Conservation (phyloP, 1,140 invertebrate genomes). For the Nasonia giraulti region DNA sequence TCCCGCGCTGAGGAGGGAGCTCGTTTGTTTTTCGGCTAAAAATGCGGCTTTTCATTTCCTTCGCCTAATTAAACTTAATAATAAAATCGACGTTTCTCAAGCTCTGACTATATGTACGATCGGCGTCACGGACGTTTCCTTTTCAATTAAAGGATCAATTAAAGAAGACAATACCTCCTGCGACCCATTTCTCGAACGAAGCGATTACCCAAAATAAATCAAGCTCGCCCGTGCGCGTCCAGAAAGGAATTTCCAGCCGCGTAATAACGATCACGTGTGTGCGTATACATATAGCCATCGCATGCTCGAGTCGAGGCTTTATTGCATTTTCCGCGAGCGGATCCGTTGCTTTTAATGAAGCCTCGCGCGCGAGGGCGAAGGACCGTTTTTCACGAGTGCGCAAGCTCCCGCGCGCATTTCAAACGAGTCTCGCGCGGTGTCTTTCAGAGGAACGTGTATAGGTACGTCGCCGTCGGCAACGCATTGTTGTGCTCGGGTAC, state of each 20-base stretch:
- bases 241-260: background rate
- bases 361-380: background rate
- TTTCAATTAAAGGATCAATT: background rate
- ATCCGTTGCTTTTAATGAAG: background rate
- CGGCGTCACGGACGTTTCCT: background rate
- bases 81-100: background rate
- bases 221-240: background rate
- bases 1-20: background rate
- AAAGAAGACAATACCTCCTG: too few relatives aligned
- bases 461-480: background rate
- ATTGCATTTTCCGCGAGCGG: background rate
- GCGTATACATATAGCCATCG: background rate
- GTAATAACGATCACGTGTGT: background rate
- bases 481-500: background rate
- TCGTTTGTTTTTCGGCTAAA: background rate
- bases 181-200: too few relatives aligned
- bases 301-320: too few relatives aligned
- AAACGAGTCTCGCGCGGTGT: background rate
- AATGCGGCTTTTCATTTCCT: background rate
- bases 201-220: background rate
- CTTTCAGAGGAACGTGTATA: background rate
- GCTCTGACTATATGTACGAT: too few relatives aligned
- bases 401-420: background rate
- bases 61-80: background rate
- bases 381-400: background rate